A percentile compares a stretch with the other conserved stretches of the same genome.
phyloP scores from a whole-genome alignment of 2,797 vertebrate species.

The Austrolebias charrua region DNA sequence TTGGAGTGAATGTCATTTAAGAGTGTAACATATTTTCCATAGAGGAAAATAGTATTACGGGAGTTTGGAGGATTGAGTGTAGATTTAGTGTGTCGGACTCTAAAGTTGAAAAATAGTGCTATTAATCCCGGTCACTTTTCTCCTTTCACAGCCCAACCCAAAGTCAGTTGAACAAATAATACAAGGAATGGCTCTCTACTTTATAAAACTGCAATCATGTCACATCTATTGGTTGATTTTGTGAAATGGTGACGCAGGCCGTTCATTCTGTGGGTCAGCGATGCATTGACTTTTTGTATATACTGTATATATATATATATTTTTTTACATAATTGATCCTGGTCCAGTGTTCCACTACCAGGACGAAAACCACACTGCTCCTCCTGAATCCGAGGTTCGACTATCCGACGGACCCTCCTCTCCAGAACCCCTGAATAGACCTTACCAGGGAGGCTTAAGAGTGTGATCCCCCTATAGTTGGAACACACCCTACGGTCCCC shows the following conservation, averaged over 20 bases:
- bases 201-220: not conserved
- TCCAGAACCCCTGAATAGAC: too few relatives aligned
- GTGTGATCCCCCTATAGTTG: too few relatives aligned
- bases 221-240: not conserved
- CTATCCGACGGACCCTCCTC: too few relatives aligned
- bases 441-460: too few relatives aligned
- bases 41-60: not conserved
- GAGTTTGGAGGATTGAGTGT: constrained; percentile 1
- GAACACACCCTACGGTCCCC: too few relatives aligned
- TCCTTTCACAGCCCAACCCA: not conserved
- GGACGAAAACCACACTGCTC: too few relatives aligned
- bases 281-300: not conserved
- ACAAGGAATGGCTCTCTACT: not conserved
- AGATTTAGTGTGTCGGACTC: not conserved
- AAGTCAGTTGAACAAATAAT: not conserved
- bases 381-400: too few relatives aligned
- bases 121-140: not conserved
- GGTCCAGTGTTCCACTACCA: too few relatives aligned
- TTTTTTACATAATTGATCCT: not conserved
- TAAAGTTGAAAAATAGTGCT: not conserved
- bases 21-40: not conserved
- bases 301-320: too few relatives aligned
- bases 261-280: not conserved
- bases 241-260: not conserved
- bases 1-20: not conserved